Conservation (phyloP, 2,888 invertebrate genomes). For the Melipona bicolor region DNA sequence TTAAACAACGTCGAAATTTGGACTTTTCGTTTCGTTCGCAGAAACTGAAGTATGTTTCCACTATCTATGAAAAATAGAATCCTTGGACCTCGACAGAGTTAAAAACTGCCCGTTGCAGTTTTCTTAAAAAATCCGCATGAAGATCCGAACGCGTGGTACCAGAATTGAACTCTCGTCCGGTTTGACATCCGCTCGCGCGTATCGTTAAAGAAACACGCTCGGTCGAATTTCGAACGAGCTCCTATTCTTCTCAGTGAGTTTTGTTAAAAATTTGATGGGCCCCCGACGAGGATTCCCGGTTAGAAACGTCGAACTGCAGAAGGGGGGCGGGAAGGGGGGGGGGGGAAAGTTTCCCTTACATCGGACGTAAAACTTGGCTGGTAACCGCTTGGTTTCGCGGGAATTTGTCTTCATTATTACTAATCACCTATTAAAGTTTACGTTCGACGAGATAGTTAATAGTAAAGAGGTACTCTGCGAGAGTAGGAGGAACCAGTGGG, state of each 20-base stretch:
- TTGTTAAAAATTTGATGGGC: constrained; percentile 40
- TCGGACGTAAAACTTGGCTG: constrained; percentile 38
- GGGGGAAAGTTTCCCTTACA: constrained; percentile 35
- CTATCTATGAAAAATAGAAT: no score
- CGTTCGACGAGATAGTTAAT: constrained; percentile 58
- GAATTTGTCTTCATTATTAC: constrained; percentile 67
- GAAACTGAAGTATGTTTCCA: background rate
- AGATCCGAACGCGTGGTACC: no score
- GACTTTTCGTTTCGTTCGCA: background rate
- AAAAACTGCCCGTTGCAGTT: no score
- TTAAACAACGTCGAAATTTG: background rate
- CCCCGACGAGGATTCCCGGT: background rate
- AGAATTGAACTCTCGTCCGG: no score
- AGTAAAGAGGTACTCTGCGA: constrained; percentile 36
- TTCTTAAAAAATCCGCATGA: no score
- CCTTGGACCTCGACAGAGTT: no score
- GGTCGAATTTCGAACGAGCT: constrained; percentile 22
- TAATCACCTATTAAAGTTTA: constrained; percentile 67
- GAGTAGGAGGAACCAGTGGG: background rate
- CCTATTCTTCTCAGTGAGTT: constrained; percentile 13
- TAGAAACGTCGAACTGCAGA: background rate
- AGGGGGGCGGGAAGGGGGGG: background rate
- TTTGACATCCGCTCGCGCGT: background rate
- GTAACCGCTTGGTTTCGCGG: constrained; percentile 42
- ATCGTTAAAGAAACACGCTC: background rate